phyloP scores from a whole-genome alignment of 2,797 vertebrate species.

The Lepus townsendii region DNA sequence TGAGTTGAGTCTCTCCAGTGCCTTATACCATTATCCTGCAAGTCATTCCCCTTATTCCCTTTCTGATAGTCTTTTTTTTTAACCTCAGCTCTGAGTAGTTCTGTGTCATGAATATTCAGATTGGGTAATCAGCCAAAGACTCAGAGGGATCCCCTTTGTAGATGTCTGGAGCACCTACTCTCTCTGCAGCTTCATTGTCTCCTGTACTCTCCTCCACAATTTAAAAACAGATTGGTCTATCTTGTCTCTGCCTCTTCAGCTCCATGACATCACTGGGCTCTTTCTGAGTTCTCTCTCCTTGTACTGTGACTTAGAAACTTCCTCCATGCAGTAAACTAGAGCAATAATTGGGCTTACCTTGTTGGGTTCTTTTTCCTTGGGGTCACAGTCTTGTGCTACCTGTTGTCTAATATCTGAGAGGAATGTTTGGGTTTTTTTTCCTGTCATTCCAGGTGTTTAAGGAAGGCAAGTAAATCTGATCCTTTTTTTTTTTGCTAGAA shows the following conservation, averaged over 20 bases:
- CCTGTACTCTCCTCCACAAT: not conserved
- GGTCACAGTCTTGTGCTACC: not conserved
- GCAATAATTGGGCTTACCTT: conserved; percentile 23
- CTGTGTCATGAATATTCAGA: not conserved
- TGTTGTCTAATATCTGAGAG: conserved; percentile 43
- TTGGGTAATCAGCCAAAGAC: conserved; percentile 16
- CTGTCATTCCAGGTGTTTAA: conserved; percentile 40
- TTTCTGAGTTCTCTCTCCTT: conserved; percentile 27
- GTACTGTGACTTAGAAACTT: conserved; percentile 14
- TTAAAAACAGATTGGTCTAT: not conserved
- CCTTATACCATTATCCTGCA: not conserved
- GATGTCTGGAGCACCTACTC: not conserved
- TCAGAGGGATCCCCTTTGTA: not conserved
- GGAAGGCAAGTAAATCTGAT: conserved; percentile 9
- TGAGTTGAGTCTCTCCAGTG: not conserved
- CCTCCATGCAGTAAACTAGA: not conserved
- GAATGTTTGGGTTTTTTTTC: not conserved
- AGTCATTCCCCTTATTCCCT: not conserved
- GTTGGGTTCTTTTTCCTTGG: conserved; percentile 32
- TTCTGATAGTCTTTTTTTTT: conserved; percentile 6
- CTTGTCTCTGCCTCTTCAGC: not conserved
- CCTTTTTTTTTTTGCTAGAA: conserved; percentile 3
- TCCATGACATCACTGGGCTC: not conserved
- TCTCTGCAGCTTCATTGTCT: not conserved
- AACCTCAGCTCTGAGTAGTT: not conserved